These are phyloP conservation scores for Silurus meridionalis DNA, from an alignment of 2,113 vertebrate species.

Conservation along the genomic window DNA sequence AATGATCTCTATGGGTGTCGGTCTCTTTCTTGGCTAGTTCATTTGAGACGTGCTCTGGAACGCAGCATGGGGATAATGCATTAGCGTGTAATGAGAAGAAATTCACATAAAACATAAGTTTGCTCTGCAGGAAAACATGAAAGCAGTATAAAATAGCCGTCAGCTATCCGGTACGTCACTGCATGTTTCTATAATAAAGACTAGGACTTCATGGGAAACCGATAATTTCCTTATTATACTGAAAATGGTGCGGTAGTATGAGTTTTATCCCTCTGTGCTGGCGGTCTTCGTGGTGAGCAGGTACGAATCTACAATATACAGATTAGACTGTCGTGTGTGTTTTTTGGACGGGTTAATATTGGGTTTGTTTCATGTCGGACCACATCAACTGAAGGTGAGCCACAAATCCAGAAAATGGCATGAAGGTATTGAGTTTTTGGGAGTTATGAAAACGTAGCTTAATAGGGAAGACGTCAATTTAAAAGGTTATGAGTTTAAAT, in stretches of 20 bases:
- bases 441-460: no score
- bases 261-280: background rate
- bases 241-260: background rate
- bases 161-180: background rate
- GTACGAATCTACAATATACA: background rate
- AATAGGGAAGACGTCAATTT: no score
- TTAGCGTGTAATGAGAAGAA: slow-evolving; percentile 1
- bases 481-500: no score
- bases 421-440: background rate
- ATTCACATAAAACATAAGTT: background rate
- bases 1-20: slow-evolving; percentile 6
- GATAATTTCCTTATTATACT: background rate
- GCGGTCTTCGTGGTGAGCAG: background rate
- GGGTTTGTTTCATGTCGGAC: background rate
- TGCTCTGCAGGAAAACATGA: background rate
- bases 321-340: background rate
- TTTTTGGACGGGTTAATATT: background rate
- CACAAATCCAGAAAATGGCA: background rate
- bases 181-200: background rate
- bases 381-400: no score
- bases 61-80: slow-evolving; percentile 6
- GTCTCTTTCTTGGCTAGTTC: background rate
- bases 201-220: background rate
- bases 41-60: slow-evolving; percentile 3
- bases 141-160: background rate